Evolutionary conservation across 2,113 vertebrate species (phyloP).

Genomic region (Hypanus sabinus): DNA sequence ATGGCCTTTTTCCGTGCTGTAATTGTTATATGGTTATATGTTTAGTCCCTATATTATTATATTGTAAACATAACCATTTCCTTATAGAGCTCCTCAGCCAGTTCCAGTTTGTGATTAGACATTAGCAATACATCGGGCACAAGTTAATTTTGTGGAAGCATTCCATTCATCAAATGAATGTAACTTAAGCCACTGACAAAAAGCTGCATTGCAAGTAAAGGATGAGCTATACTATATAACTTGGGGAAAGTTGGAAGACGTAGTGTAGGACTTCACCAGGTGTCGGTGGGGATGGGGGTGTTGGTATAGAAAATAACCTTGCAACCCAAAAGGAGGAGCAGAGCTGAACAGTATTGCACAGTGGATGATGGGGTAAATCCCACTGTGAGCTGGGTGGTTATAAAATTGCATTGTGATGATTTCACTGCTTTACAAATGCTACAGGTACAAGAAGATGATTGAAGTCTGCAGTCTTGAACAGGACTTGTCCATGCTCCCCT

Average conservation of each 20-base stretch:
- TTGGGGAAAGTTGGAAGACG: neutral
- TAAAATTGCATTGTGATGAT: neutral
- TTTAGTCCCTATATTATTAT: neutral
- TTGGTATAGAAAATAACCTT: no score
- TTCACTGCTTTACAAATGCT: constrained; percentile 26
- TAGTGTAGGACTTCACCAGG: neutral
- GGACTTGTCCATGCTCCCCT: constrained; percentile 58
- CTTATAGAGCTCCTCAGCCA: neutral
- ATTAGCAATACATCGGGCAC: neutral
- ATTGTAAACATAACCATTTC: neutral
- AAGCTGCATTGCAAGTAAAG: neutral
- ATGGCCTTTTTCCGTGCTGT: no score
- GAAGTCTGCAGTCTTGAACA: constrained; percentile 55
- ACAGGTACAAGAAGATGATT: constrained; percentile 58
- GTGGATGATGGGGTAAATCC: no score
- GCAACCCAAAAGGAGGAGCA: no score
- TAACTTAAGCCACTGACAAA: neutral
- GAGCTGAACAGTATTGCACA: no score
- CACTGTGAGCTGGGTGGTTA: no score
- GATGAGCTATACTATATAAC: neutral
- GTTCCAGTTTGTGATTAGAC: neutral
- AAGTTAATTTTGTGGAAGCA: neutral
- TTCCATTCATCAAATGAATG: neutral
- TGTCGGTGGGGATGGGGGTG: no score
- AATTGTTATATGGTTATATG: neutral